These are phyloP conservation scores for Pandemis corylana DNA, from an alignment of 2,888 invertebrate species.

Conservation along the genomic window DNA sequence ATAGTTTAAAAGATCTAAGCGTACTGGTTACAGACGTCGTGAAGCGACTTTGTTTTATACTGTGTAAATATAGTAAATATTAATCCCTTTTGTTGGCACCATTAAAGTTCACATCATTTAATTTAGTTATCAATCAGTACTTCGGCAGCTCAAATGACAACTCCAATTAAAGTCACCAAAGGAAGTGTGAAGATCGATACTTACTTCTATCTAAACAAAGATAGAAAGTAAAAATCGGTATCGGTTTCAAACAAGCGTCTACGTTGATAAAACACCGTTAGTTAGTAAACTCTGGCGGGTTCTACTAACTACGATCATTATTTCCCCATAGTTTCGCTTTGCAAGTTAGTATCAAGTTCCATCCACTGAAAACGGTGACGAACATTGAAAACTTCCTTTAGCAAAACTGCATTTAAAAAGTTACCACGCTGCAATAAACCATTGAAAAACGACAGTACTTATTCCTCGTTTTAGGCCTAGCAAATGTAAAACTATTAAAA, in stretches of 20 bases:
- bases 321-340: neutral
- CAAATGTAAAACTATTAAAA: too few relatives aligned
- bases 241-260: neutral
- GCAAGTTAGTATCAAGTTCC: neutral
- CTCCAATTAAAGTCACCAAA: neutral
- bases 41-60: too few relatives aligned
- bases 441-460: neutral
- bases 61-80: too few relatives aligned
- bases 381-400: neutral
- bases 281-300: conserved; percentile 3
- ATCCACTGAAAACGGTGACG: neutral
- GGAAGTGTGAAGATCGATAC: neutral
- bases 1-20: too few relatives aligned
- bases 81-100: too few relatives aligned
- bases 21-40: too few relatives aligned
- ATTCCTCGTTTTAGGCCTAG: too few relatives aligned
- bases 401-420: neutral
- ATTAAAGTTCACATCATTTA: too few relatives aligned
- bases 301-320: conserved; percentile 1
- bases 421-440: neutral
- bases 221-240: neutral
- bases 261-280: neutral
- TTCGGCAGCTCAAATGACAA: neutral
- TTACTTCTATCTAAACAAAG: neutral
- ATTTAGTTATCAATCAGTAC: neutral